Evolutionary conservation across 1,140 invertebrate genomes (phyloP).

Genomic region (Drosophila jambulina): DNA sequence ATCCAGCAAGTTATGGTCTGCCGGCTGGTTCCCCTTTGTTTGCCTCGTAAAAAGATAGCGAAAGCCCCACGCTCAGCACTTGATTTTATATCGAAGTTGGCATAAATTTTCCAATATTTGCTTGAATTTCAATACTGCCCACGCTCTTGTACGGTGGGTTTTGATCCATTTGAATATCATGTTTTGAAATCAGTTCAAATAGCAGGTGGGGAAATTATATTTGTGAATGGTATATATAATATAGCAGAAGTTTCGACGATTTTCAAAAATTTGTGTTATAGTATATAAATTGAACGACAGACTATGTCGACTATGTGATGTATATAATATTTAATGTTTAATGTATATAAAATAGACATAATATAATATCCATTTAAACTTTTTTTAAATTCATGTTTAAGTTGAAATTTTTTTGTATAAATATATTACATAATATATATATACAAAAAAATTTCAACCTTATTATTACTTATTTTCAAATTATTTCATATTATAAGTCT

Average conservation of each 20-base stretch:
- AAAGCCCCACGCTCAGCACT: neutral
- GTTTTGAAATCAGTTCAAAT: neutral
- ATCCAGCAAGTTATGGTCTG: conserved; percentile 56
- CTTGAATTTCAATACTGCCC: conserved; percentile 38
- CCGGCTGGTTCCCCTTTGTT: conserved; percentile 55
- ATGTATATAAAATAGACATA: no score
- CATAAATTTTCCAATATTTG: conserved; percentile 75
- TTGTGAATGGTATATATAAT: neutral
- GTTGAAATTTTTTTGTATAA: no score
- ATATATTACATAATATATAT: no score
- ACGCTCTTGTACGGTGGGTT: conserved; percentile 25
- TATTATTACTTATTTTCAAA: no score
- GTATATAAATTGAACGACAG: no score
- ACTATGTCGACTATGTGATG: no score
- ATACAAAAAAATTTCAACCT: no score
- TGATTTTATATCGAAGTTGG: conserved; percentile 64
- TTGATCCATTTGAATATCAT: no score
- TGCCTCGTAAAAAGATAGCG: conserved; percentile 64
- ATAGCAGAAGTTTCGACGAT: neutral
- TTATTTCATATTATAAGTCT: no score
- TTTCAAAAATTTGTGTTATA: no score
- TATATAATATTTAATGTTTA: no score
- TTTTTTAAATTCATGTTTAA: neutral
- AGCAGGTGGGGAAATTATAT: neutral
- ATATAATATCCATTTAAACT: no score